Conservation (phyloP, 2,888 invertebrate genomes). For the Cephus pygmeus region DNA sequence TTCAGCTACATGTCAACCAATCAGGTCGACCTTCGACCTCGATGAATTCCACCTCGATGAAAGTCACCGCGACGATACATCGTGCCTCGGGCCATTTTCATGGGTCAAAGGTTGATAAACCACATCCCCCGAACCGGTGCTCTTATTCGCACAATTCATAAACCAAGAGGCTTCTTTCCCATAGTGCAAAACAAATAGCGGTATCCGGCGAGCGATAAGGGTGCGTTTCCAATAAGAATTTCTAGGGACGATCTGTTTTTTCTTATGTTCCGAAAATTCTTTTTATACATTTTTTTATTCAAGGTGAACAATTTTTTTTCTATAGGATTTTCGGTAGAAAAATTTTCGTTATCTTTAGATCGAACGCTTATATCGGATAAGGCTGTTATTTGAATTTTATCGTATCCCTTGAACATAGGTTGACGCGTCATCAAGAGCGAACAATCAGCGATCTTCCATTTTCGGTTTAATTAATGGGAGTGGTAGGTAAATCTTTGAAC, state of each 20-base stretch:
- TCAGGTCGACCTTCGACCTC: constrained; percentile 7
- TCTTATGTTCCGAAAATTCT: not conserved
- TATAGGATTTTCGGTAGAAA: no score
- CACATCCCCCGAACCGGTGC: no score
- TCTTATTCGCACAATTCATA: not conserved
- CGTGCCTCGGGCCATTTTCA: constrained; percentile 41
- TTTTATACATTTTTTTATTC: no score
- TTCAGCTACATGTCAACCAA: not conserved
- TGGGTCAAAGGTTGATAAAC: constrained; percentile 39
- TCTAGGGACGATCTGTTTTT: not conserved
- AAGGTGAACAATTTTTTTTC: no score
- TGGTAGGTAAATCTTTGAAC: not conserved
- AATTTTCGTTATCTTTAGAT: no score
- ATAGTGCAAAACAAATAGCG: not conserved
- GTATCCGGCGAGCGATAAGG: not conserved
- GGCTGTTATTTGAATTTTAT: not conserved
- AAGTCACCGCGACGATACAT: constrained; percentile 36
- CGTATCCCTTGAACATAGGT: not conserved
- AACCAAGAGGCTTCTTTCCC: not conserved
- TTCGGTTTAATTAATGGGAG: not conserved
- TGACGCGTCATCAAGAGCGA: not conserved
- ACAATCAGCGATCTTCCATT: not conserved
- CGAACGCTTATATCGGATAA: no score
- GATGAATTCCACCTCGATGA: constrained; percentile 10
- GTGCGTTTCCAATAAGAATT: not conserved